Percentiles rank a stretch among this genome's conserved stretches.
phyloP scores from a whole-genome alignment of 2,888 invertebrate genomes.

The Spicauda simplicius region DNA sequence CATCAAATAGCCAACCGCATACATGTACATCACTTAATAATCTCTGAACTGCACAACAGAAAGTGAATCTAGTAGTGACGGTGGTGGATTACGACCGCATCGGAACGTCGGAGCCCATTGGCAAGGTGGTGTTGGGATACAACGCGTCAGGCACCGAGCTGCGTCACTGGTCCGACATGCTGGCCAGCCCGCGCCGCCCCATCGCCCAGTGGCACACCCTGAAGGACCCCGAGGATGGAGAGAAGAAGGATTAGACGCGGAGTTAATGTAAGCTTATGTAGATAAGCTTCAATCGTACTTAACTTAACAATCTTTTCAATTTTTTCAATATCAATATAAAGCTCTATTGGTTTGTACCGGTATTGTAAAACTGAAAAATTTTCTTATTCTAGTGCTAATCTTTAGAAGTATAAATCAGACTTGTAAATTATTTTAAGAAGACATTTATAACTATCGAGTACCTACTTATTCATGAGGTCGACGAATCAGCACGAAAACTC shows the following conservation, averaged over 20 bases:
- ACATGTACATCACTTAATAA: conserved; percentile 23
- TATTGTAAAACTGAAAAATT: no score
- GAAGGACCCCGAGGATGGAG: conserved; percentile 98
- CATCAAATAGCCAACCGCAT: neutral
- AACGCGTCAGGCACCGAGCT: conserved; percentile 99
- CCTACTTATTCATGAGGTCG: no score
- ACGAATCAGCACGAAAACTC: no score
- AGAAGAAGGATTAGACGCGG: conserved; percentile 90
- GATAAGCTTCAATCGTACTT: no score
- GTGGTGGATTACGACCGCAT: conserved; percentile 99
- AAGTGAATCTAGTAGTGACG: conserved; percentile 99
- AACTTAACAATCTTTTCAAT: no score
- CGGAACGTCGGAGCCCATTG: conserved; percentile 99
- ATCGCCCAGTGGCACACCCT: conserved; percentile 99
- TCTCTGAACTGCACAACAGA: conserved; percentile 86
- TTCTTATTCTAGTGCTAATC: no score
- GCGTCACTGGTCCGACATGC: conserved; percentile 99
- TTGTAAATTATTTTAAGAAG: no score
- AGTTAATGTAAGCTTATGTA: conserved; percentile 49
- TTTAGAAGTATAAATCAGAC: no score
- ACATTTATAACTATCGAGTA: no score
- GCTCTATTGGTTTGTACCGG: no score
- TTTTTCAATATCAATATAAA: no score
- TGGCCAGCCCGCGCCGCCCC: conserved; percentile 99
- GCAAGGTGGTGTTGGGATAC: conserved; percentile 98